phyloP scores from a whole-genome alignment of 2,797 vertebrate species.

The Morus bassanus region DNA sequence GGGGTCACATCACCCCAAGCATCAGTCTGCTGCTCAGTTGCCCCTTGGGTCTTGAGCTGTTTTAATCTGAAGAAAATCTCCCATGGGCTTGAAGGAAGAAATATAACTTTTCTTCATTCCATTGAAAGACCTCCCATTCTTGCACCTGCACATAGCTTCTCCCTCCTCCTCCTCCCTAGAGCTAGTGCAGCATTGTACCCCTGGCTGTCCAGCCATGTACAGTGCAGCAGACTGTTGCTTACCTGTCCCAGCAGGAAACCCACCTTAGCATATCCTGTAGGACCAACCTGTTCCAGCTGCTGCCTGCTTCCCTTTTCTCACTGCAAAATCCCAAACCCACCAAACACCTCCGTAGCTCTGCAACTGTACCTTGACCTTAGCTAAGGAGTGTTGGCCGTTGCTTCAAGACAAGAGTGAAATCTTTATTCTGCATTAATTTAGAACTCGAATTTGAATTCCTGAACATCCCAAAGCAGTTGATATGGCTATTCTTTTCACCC shows the following conservation, averaged over 20 bases:
- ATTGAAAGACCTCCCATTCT: not conserved
- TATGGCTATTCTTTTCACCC: not conserved
- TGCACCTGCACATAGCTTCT: not conserved
- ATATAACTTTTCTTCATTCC: not conserved
- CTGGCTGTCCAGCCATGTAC: fast-evolving
- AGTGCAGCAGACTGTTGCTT: not conserved
- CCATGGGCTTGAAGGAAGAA: not conserved
- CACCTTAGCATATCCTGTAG: not conserved
- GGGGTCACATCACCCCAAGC: fast-evolving
- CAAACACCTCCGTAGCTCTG: not conserved
- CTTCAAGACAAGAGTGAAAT: not conserved
- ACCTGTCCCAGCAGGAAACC: not conserved
- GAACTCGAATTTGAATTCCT: not conserved
- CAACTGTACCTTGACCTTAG: not conserved
- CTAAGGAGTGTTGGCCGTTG: not conserved
- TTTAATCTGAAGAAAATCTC: not conserved
- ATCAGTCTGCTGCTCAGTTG: not conserved
- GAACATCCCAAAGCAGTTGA: not conserved
- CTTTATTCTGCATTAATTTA: not conserved
- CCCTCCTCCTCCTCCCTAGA: not conserved
- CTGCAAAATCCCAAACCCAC: not conserved
- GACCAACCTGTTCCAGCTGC: not conserved
- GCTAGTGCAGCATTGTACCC: not conserved
- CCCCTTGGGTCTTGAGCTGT: not conserved
- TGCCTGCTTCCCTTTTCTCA: not conserved